Percentiles rank a stretch among this genome's conserved stretches.
Conservation (phyloP, 2,888 invertebrate species). For the Cheilosia vernalis region DNA sequence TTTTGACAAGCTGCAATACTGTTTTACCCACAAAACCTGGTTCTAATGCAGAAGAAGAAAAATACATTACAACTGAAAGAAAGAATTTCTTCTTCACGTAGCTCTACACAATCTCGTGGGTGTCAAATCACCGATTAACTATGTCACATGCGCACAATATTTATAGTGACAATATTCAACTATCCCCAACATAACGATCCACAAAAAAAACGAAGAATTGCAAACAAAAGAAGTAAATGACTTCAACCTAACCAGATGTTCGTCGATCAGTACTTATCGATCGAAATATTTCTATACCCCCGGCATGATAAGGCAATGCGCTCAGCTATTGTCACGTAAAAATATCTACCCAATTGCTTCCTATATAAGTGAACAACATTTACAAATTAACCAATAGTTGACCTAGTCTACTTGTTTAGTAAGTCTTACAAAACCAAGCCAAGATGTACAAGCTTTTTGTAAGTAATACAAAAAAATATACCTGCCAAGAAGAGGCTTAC, state of each 20-base stretch:
- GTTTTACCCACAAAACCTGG: no score
- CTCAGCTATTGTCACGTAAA: conserved; percentile 65
- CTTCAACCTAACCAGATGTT: conserved; percentile 55
- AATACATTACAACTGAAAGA: no score
- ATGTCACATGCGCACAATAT: no score
- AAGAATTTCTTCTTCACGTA: no score
- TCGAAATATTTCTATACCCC: conserved; percentile 48
- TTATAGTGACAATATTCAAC: no score
- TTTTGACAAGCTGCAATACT: no score
- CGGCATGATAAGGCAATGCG: conserved; percentile 37
- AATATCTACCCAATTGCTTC: conserved; percentile 31
- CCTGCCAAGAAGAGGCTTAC: background rate
- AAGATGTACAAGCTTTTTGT: conserved; percentile 64
- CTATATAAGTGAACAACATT: conserved; percentile 58
- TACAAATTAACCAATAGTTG: conserved; percentile 48
- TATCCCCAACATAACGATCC: background rate
- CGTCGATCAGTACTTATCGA: conserved; percentile 36
- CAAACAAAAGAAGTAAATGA: conserved; percentile 18
- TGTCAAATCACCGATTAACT: no score
- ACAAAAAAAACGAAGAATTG: background rate
- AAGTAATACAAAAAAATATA: conserved; percentile 22
- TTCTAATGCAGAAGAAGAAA: no score
- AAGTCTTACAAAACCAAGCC: conserved; percentile 14
- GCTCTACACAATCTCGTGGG: no score
- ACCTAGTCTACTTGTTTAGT: conserved; percentile 35